Evolutionary conservation across 2,797 vertebrate genomes (phyloP).

Genomic region (Argentina silus): DNA sequence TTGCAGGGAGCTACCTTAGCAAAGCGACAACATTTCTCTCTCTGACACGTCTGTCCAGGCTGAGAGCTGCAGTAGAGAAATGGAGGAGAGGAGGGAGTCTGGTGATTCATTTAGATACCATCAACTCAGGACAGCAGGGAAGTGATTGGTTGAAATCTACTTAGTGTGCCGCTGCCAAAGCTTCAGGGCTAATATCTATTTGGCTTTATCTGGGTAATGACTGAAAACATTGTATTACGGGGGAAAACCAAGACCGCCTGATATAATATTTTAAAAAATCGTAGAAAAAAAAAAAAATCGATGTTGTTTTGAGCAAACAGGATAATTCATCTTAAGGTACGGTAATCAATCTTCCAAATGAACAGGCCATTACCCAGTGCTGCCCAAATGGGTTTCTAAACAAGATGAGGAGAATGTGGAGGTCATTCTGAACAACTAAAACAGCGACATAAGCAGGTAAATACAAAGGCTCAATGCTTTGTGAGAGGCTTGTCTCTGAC

Average conservation of each 20-base stretch:
- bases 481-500: too few relatives aligned
- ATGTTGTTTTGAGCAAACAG: background rate
- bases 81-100: background rate
- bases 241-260: background rate
- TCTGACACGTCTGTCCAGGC: background rate
- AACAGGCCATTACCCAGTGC: background rate
- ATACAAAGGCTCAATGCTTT: too few relatives aligned
- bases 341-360: background rate
- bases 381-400: background rate
- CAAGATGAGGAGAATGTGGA: too few relatives aligned
- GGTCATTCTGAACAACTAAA: too few relatives aligned
- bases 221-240: background rate
- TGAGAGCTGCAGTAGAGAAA: conserved; percentile 15
- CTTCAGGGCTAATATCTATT: background rate
- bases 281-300: background rate
- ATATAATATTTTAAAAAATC: background rate
- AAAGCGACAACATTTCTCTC: background rate
- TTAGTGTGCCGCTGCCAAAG: background rate
- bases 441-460: too few relatives aligned
- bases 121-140: background rate
- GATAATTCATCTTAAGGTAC: background rate
- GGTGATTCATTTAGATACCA: background rate
- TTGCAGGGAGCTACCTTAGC: background rate
- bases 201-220: background rate
- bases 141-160: background rate